Conservation (phyloP, 2,797 vertebrate species). For the Gallirallus australis region DNA sequence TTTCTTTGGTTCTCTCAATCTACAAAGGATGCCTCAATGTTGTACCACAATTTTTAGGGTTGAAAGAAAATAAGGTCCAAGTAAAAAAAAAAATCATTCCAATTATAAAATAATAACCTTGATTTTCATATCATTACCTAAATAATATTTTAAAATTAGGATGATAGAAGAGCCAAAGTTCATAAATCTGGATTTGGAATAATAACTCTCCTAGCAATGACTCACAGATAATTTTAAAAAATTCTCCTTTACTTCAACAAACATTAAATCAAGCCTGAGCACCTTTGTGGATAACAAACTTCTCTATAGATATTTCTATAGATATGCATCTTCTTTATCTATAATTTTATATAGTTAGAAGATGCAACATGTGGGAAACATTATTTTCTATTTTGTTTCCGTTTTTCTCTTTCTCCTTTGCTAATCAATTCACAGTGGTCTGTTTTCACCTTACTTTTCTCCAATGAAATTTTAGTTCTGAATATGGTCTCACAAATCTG, state of each 20-base stretch:
- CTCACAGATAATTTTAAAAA: neutral
- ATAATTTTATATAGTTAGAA: neutral
- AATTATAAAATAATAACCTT: neutral
- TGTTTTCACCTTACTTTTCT: neutral
- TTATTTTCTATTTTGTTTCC: neutral
- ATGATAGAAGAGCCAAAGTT: neutral
- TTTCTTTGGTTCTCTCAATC: neutral
- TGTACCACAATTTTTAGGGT: neutral
- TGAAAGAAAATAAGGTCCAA: neutral
- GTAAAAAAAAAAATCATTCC: neutral
- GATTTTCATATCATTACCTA: neutral
- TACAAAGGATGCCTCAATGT: neutral
- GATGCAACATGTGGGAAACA: neutral
- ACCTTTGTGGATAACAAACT: neutral
- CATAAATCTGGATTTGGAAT: neutral
- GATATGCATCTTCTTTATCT: neutral
- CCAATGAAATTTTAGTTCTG: neutral
- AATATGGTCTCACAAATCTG: neutral
- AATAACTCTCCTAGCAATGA: neutral
- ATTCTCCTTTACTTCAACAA: neutral
- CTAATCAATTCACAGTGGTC: neutral
- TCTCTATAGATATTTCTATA: neutral
- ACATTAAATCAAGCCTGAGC: neutral
- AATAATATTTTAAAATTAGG: neutral
- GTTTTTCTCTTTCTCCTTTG: neutral